phyloP scores from a whole-genome alignment of 2,888 invertebrate species.

The Xylota segnis region DNA sequence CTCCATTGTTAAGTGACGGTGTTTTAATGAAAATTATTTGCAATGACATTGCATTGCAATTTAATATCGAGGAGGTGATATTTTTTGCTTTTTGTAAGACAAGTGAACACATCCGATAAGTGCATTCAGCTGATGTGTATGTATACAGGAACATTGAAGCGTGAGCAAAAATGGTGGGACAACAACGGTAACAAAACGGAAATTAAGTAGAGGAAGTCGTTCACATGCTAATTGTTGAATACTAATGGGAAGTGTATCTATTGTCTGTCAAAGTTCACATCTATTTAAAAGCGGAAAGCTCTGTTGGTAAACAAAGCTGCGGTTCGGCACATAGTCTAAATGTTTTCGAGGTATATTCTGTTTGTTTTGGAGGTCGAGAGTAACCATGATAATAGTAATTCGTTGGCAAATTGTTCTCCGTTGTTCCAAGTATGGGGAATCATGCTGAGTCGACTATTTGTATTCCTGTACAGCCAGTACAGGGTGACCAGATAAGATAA shows the following conservation, averaged over 20 bases:
- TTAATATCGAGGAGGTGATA: slow-evolving; percentile 40
- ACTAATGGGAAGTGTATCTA: background rate
- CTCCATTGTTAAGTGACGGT: slow-evolving; percentile 39
- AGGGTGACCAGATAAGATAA: too few species aligned
- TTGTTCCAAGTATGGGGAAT: too few species aligned
- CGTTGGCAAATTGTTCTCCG: too few species aligned
- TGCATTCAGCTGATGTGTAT: too few species aligned
- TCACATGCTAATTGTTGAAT: background rate
- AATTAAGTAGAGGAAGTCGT: background rate
- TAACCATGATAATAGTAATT: too few species aligned
- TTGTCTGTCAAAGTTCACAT: background rate
- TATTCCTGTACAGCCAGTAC: too few species aligned
- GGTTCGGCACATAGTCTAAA: too few species aligned
- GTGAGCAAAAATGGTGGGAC: background rate
- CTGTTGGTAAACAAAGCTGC: too few species aligned
- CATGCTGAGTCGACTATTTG: too few species aligned
- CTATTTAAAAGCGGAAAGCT: background rate
- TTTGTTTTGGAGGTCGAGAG: too few species aligned
- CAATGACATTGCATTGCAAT: slow-evolving; percentile 38
- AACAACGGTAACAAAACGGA: background rate
- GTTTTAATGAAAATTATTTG: slow-evolving; percentile 38
- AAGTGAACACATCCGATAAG: slow-evolving; percentile 14
- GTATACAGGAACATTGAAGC: background rate
- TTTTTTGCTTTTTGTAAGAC: background rate
- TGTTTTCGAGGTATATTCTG: too few species aligned